Base-by-base conservation (phyloP, 1,140 invertebrate species). In the Drosophila nebulosa region DNA sequence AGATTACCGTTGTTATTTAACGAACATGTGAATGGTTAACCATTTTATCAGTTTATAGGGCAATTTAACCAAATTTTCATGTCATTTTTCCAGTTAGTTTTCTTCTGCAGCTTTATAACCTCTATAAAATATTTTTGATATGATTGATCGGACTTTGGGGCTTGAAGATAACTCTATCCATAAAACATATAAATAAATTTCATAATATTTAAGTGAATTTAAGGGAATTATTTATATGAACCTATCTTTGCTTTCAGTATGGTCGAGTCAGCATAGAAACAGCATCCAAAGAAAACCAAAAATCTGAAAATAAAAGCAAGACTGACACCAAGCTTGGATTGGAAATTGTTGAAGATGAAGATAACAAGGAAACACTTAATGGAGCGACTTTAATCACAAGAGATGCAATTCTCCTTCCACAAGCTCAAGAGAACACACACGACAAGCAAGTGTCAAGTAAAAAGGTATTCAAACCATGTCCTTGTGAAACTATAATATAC, bases 251-350 rank as follows among this genome's bases (percentile, higher is more conserved):
- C 14, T 85, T 81, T 12, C 52, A 90, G 89, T 96, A 95, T 92
- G 96, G 96, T 21, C 92, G 96, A 63, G 94, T 95, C 91, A 96
- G 96, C 88, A 96, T 96, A 64, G 96, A 96, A 92, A 94, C 94
- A 42, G 95, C 95, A 10, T 71, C 80, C 51, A 79, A 85, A 67
- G 78, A 94, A 92, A 94, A 72, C 32, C 46, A 56, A 92, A 52
- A 92, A 92, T 60, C 92, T 92, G 21, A 93, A 90, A 55, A 93
- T 90, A 53, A 91, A 35, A 26, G 42, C 26, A 62, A 56, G 64
- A 36, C 64, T 36, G 56, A 80, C 46, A 36, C 62, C 12, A 63
- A 51, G 12, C 39, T 39, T 26, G 53, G 66, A 35, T 50, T 75
- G 39, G 57, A 84, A 56, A 7, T 50, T 24, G 67, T 69, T 3